A percentile compares a stretch with the other conserved stretches of the same genome.
phyloP scores from a whole-genome alignment of 1,140 invertebrate genomes.

The Drosophila quadrilineata region DNA sequence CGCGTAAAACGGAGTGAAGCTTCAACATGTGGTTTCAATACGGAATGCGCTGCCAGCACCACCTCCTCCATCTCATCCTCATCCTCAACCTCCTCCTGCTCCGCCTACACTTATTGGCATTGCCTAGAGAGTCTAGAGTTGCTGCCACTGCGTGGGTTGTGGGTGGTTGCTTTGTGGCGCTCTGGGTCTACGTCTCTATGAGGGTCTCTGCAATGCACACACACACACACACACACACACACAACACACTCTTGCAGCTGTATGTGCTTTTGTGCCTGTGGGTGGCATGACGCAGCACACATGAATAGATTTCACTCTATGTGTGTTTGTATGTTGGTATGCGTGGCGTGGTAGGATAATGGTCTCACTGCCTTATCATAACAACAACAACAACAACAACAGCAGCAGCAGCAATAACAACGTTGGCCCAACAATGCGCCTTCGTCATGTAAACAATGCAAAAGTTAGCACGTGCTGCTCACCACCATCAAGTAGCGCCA shows the following conservation, averaged over 20 bases:
- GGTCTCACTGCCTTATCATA: slow-evolving; percentile 23
- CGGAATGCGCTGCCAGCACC: slow-evolving; percentile 33
- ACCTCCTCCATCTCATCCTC: too few relatives aligned
- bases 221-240: background rate
- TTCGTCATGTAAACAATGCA: slow-evolving; percentile 72
- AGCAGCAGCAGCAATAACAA: slow-evolving; percentile 13
- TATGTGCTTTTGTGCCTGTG: slow-evolving; percentile 15
- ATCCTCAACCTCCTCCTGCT: too few relatives aligned
- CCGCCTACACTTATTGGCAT: slow-evolving; percentile 42
- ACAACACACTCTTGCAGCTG: background rate
- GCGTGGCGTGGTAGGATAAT: slow-evolving; percentile 41
- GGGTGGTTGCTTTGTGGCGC: slow-evolving; percentile 34
- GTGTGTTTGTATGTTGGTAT: slow-evolving; percentile 11
- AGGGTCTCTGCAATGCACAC: background rate
- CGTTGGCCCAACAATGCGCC: slow-evolving; percentile 42
- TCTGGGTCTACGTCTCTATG: slow-evolving; percentile 18
- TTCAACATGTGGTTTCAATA: slow-evolving; percentile 70
- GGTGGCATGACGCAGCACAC: slow-evolving; percentile 18
- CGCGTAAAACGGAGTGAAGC: slow-evolving; percentile 52
- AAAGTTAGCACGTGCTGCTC: slow-evolving; percentile 68
- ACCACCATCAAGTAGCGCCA: slow-evolving; percentile 62
- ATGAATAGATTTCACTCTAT: background rate
- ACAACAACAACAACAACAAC: slow-evolving; percentile 13
- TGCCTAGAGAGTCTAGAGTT: too few relatives aligned
- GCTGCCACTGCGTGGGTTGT: slow-evolving; percentile 19